Base-by-base conservation (phyloP, 2,113 vertebrate species). In the Amblyornis subalaris region DNA sequence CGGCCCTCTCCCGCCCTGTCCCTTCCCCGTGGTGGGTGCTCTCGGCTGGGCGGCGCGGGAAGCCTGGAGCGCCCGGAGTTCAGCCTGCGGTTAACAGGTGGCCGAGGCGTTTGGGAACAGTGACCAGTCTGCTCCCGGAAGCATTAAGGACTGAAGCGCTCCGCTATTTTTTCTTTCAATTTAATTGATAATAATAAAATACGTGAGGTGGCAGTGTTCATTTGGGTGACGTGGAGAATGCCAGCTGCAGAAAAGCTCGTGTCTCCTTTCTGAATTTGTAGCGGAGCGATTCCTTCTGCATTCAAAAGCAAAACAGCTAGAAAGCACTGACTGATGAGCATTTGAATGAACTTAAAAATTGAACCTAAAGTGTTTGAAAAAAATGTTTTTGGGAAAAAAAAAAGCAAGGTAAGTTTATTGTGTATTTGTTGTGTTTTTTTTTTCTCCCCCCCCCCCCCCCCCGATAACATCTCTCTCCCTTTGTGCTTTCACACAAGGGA, bases 361-460 rank as follows among this genome's bases (percentile, higher is more conserved):
- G 26, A 54, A 66, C 11, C 0, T 22, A 45, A 60, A 65, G 28
- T 5, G 29, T 36, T 67, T 38, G 36, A 38, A 38, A 38, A 38
- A 38, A 8, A 38, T 38, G 36, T 38, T 38, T 38, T 38, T 40
- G 15, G 12, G 33, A 3, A 12, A 6, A 19, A 7, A 22, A 45
- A 62, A 4, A 1, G 3, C 16, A 19, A 24, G 21, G 2, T 7
- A 48, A 61, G 28, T 75, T 78, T 82, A 18, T 54, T 44, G 13
- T 64, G 55, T 26, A 24, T 33, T 65, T 51, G 28, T 66, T 51
- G 35, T 50, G 13, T 2, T 1, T 1, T 14, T 16, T 67, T 61
- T 20, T 5, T 8, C 15, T 18, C 19, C 3, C 7, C 4, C 17
- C 6, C 4, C 2, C 1, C 1, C 3, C 2, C 1, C 1, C 3